Base-by-base conservation (phyloP, 2,113 vertebrate species). In the Mixornis gularis region DNA sequence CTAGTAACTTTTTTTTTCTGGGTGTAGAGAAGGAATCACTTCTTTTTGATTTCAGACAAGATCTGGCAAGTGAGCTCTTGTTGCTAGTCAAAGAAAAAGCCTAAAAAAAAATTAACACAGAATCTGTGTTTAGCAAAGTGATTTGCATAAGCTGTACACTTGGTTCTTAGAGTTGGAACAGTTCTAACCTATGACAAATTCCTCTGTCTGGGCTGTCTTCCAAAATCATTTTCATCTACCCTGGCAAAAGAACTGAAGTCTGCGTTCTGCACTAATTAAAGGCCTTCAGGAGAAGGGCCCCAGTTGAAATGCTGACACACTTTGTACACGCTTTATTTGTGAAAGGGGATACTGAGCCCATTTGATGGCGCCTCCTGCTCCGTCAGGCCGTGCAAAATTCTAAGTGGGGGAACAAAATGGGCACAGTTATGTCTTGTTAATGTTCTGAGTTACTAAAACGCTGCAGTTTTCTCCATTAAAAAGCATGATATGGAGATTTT, bases 261-360 rank as follows among this genome's bases (percentile, higher is more conserved):
- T 97, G 97, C 98, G 97, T 98, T 98, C 98, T 98, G 97, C 97
- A 97, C 98, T 98, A 98, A 99, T 99, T 98, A 99, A 98, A 97
- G 93, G 97, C 97, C 98, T 98, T 98, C 97, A 97, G 93, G 96
- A 97, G 96, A 95, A 97, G 96, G 97, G 96, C 97, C 96, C 91
- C 97, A 95, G 95, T 94, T 96, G 96, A 98, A 97, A 97, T 97
- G 98, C 98, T 97, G 98, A 98, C 98, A 98, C 98, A 98, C 98
- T 98, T 97, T 87, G 92, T 97, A 97, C 98, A 98, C 97, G 96
- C 98, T 98, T 97, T 85, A 93, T 97, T 97, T 97, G 97, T 97
- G 96, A 97, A 96, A 96, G 90, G 86, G 95, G 96, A 97, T 95
- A 96, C 95, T 97, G 97, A 97, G 91, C 96, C 96, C 94, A 94